These are phyloP conservation scores for Mobula birostris DNA, from an alignment of 2,113 vertebrate species.

Conservation along the genomic window DNA sequence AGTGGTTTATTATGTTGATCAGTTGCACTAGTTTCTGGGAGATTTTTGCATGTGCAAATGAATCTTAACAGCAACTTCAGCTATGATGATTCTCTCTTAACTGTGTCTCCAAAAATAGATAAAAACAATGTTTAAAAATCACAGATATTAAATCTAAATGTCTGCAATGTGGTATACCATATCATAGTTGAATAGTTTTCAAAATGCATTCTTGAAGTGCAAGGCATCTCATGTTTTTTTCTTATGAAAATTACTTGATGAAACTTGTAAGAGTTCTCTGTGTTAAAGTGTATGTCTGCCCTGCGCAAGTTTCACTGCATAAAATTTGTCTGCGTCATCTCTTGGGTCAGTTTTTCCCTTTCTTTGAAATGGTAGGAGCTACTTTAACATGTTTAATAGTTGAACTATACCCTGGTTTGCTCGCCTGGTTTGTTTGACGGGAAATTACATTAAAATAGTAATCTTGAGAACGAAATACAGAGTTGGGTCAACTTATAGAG, in stretches of 20 bases:
- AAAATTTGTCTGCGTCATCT: background rate
- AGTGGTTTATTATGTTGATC: no score
- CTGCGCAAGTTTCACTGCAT: background rate
- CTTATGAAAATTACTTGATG: no score
- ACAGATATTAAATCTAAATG: no score
- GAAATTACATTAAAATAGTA: slow-evolving; percentile 45
- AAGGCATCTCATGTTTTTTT: no score
- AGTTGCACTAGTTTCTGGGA: background rate
- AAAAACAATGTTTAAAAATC: background rate
- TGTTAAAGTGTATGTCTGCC: background rate
- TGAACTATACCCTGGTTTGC: background rate
- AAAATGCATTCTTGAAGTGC: background rate
- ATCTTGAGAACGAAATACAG: slow-evolving; percentile 42
- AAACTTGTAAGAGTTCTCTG: background rate
- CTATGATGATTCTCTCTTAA: background rate
- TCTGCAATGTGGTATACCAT: background rate
- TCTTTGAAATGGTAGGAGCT: background rate
- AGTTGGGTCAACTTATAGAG: background rate
- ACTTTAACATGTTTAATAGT: background rate
- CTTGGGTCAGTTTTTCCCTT: background rate
- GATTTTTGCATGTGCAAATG: background rate
- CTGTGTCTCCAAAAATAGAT: background rate
- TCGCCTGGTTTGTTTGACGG: slow-evolving; percentile 36
- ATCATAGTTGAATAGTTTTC: background rate
- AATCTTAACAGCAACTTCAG: background rate